These are phyloP conservation scores for Drosophila sulfurigaster DNA, from an alignment of 1,140 invertebrate genomes.

Conservation along the genomic window DNA sequence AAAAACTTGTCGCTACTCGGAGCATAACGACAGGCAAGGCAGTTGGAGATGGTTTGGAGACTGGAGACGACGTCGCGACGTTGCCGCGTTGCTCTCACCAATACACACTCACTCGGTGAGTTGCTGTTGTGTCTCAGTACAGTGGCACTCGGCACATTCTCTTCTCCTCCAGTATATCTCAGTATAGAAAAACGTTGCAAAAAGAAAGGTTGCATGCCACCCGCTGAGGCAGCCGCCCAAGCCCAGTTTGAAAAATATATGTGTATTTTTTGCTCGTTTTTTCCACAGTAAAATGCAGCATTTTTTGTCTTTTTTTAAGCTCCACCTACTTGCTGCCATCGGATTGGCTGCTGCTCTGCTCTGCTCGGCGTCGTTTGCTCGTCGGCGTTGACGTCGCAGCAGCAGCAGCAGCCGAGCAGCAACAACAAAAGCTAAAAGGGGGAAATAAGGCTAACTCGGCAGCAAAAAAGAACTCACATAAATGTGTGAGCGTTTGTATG, in stretches of 20 bases:
- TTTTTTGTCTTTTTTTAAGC: constrained; percentile 84
- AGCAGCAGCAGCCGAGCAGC: constrained; percentile 49
- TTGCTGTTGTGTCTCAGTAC: constrained; percentile 25
- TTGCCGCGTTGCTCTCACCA: constrained; percentile 7
- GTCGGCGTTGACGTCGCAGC: constrained; percentile 42
- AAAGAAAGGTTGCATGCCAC: constrained; percentile 30
- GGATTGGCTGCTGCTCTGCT: constrained; percentile 70
- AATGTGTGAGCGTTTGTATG: background rate
- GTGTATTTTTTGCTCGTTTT: constrained; percentile 72
- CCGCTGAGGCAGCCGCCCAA: constrained; percentile 33
- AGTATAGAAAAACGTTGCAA: constrained; percentile 76
- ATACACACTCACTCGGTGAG: constrained; percentile 10
- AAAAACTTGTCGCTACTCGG: constrained; percentile 49
- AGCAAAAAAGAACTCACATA: constrained; percentile 56
- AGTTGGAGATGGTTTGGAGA: constrained; percentile 14
- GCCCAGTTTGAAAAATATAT: constrained; percentile 39
- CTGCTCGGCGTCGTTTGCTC: constrained; percentile 38
- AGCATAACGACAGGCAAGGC: constrained; percentile 5
- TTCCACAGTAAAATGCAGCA: constrained; percentile 59
- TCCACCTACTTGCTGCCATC: constrained; percentile 82
- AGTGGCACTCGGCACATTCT: constrained; percentile 23
- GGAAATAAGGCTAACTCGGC: constrained; percentile 80
- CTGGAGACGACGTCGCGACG: constrained; percentile 15
- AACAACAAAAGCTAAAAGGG: constrained; percentile 73
- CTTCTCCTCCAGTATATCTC: constrained; percentile 10